Conservation (phyloP, 2,113 vertebrate species). For the Gymnocephalus cernua region DNA sequence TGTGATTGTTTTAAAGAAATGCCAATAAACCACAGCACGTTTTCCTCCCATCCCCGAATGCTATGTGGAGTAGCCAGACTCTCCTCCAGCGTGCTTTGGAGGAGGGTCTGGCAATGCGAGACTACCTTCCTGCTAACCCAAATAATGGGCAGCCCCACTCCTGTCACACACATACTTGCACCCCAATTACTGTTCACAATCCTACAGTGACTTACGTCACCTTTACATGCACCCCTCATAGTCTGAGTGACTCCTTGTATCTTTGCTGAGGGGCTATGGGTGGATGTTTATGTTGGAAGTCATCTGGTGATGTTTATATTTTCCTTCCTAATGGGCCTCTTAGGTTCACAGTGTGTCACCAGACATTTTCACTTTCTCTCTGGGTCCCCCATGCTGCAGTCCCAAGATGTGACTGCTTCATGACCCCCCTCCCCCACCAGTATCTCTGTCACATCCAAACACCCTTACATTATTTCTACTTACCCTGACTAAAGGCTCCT, state of each 20-base stretch:
- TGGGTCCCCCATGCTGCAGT: background rate
- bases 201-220: constrained; percentile 35
- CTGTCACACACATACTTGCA: constrained; percentile 29
- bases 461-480: constrained; percentile 19
- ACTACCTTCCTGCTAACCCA: constrained; percentile 21
- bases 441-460: constrained; percentile 10
- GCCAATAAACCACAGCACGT: too few species aligned
- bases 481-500: constrained; percentile 27
- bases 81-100: too few species aligned
- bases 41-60: too few species aligned
- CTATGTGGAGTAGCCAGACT: too few species aligned
- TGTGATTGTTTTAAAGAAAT: too few species aligned
- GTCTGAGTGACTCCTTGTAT: constrained; percentile 13
- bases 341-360: constrained; percentile 34
- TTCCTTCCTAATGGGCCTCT: constrained; percentile 38
- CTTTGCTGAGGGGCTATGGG: constrained; percentile 10
- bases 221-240: constrained; percentile 6
- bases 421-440: background rate
- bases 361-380: constrained; percentile 33
- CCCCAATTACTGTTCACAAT: constrained; percentile 34
- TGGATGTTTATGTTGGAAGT: constrained; percentile 59
- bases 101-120: too few species aligned
- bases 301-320: constrained; percentile 60
- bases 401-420: constrained; percentile 14
- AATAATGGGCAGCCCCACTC: constrained; percentile 28